Evolutionary conservation across 2,113 vertebrate genomes (phyloP), one percentile per base, ranked within the genome.

Genomic region (Myotis brandtii): DNA sequence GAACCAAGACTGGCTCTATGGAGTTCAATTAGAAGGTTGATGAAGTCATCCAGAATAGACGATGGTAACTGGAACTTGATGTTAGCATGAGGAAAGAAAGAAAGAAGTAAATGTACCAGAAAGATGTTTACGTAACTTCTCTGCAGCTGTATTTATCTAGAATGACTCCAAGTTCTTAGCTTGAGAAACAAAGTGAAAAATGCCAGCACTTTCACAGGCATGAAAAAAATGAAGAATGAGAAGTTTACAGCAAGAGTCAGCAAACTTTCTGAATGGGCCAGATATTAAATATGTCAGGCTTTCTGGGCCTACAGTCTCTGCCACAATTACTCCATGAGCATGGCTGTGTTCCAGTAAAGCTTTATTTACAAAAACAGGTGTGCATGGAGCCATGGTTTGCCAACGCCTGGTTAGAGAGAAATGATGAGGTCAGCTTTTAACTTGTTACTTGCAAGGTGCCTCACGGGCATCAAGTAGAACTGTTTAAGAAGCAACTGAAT

Each of bases 301-400:
- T 20, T 76, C 25, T 50, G 25, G 14, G 34, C 37, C 34, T 40
- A 27, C 0, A 2, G 56, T 83, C 69, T 76, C 46, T 79, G 64
- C 66, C 23, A 40, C 85, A 54, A 75, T 37, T 56, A 56, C 20
- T 56, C 54, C 54, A 75, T 59, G n/a, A 69, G 21, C 20, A 40
- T 30, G 23, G n/a, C 10, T 86, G 11, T 52, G 66, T 40, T 40
- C 32, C 30, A 79, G 2, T 37, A 93, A 90, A 59, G 64, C 37
- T 79, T 64, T 67, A 89, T 43, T 91, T 66, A 86, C 62, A 79
- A 84, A 95, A 72, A 48, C 70, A 92, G 66, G 43, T 4, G 25
- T 7, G 23, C 25, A 18, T 34, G 20, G n/a, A 43, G 30, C 43
- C 34, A 64, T 13, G 75, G n/a, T 62, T 32, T n/a, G 37, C 20